These are phyloP conservation scores for Holothuria glaberrima DNA, from an alignment of 35 echinoderm and acorn worm genomes.

Conservation along the genomic window DNA sequence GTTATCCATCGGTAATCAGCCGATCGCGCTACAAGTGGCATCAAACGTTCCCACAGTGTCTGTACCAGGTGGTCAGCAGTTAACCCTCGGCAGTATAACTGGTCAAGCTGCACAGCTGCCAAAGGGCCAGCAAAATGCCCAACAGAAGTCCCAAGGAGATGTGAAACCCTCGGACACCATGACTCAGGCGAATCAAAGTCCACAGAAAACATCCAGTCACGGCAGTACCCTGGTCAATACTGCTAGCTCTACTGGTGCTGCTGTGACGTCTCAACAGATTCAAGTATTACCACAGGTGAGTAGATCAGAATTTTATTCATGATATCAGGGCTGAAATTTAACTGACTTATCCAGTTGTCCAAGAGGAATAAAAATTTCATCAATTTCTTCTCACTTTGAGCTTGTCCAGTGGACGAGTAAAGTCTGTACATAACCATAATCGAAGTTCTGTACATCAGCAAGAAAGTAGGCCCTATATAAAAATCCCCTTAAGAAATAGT, in stretches of 20 bases:
- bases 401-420: too few species aligned
- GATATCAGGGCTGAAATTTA: too few species aligned
- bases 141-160: constrained; percentile 15
- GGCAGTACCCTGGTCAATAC: background rate
- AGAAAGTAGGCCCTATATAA: too few species aligned
- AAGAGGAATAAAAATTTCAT: too few species aligned
- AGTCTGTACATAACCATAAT: too few species aligned
- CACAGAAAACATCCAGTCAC: background rate
- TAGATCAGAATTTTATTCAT: too few species aligned
- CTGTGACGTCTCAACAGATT: constrained; percentile 18
- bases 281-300: constrained; percentile 61
- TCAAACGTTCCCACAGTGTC: background rate
- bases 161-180: background rate
- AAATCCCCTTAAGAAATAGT: too few species aligned
- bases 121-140: background rate
- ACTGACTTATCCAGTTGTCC: too few species aligned
- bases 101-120: constrained; percentile 1
- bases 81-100: constrained; percentile 34
- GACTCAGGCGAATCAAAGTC: background rate
- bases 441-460: too few species aligned
- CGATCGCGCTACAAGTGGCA: constrained; percentile 65
- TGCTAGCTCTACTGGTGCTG: background rate
- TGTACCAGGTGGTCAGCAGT: constrained; percentile 12
- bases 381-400: too few species aligned
- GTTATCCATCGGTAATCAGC: constrained; percentile 62